Evolutionary conservation across 2,113 vertebrate species (phyloP).

Genomic region (Lophochroa leadbeateri): DNA sequence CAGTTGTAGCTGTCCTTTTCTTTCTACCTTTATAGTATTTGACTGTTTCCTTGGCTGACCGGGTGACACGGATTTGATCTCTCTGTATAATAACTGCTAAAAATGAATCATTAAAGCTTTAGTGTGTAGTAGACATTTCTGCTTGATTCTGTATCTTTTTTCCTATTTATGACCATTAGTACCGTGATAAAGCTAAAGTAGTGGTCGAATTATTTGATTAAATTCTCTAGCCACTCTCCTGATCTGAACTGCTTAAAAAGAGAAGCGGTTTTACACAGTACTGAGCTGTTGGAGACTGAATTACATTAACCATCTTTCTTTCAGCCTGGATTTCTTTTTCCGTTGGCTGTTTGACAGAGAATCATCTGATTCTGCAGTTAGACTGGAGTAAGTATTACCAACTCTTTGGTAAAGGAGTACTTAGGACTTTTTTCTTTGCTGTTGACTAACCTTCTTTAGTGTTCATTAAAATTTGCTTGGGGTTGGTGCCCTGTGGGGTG

Average conservation of each 20-base stretch:
- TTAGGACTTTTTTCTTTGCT: background rate
- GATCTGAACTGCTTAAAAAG: background rate
- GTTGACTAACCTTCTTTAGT: background rate
- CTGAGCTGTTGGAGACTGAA: background rate
- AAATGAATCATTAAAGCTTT: background rate
- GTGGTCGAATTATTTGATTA: background rate
- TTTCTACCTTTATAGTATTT: background rate
- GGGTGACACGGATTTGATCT: background rate
- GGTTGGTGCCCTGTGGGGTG: background rate
- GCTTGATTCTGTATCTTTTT: background rate
- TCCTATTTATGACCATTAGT: background rate
- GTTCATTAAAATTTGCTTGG: background rate
- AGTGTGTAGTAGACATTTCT: background rate
- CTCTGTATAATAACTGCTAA: background rate
- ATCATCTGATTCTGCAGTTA: slow-evolving; percentile 74
- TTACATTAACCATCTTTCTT: slow-evolving; percentile 36
- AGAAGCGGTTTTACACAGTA: background rate
- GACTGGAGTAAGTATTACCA: slow-evolving; percentile 89
- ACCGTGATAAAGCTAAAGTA: background rate
- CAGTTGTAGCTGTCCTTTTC: background rate
- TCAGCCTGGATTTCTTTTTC: slow-evolving; percentile 92
- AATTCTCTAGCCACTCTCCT: background rate
- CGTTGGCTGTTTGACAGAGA: slow-evolving; percentile 90
- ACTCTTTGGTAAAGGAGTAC: background rate
- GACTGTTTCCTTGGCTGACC: background rate